phyloP scores from a whole-genome alignment of 2,888 invertebrate genomes.

The Mimumesa dahlbomi region DNA sequence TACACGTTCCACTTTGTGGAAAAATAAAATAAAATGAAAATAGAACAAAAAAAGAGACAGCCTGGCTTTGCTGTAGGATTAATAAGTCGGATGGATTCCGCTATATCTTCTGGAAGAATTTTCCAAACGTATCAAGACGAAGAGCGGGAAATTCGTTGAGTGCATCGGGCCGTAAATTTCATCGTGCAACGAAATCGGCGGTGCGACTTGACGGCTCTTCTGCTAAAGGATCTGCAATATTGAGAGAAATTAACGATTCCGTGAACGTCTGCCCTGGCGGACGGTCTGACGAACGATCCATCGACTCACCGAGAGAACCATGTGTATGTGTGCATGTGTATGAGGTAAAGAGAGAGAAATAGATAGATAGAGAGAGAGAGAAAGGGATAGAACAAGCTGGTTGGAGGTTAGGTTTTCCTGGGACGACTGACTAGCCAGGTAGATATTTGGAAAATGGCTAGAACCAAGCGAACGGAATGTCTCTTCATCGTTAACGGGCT shows the following conservation, averaged over 20 bases:
- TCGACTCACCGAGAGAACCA: constrained; percentile 37
- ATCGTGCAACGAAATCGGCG: neutral
- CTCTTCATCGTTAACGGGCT: constrained; percentile 70
- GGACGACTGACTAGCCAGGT: constrained; percentile 58
- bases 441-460: constrained; percentile 69
- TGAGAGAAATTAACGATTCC: constrained; percentile 77
- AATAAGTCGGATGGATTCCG: too few relatives aligned
- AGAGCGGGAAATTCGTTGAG: neutral
- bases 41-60: neutral
- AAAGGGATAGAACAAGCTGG: constrained; percentile 39
- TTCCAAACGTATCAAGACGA: too few relatives aligned
- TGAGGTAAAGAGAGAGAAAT: constrained; percentile 64
- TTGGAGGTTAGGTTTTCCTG: constrained; percentile 57
- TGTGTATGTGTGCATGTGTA: too few relatives aligned
- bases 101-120: too few relatives aligned
- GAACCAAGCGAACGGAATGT: constrained; percentile 64
- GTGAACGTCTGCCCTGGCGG: constrained; percentile 63
- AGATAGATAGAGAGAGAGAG: constrained; percentile 56
- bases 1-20: too few relatives aligned
- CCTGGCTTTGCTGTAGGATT: neutral
- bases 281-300: constrained; percentile 40
- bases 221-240: constrained; percentile 71
- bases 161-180: neutral
- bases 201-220: constrained; percentile 56
- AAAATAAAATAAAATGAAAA: too few relatives aligned